A percentile compares a stretch with the other conserved stretches of the same genome.
phyloP scores from a whole-genome alignment of 2,113 vertebrate genomes.

The Sturnus vulgaris region DNA sequence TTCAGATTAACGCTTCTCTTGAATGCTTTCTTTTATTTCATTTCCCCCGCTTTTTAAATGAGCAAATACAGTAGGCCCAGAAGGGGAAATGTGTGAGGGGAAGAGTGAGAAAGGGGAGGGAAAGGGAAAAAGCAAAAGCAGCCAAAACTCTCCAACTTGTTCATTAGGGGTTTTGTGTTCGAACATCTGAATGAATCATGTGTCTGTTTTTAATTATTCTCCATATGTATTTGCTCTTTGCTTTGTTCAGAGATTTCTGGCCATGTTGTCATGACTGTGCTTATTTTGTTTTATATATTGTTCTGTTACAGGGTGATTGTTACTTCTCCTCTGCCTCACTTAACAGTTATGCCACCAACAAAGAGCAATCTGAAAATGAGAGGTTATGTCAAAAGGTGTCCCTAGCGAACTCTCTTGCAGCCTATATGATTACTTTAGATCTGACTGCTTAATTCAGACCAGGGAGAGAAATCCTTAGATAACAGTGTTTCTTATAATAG shows the following conservation, averaged over 20 bases:
- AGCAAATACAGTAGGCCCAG: constrained; percentile 23
- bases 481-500: neutral
- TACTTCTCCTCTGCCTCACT: constrained; percentile 9
- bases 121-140: constrained; percentile 24
- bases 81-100: constrained; percentile 1
- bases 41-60: constrained; percentile 45
- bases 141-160: constrained; percentile 16
- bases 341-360: constrained; percentile 32
- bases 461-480: neutral
- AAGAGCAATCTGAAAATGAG: constrained; percentile 51
- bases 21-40: constrained; percentile 37
- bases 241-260: constrained; percentile 63
- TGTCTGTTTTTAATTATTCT: constrained; percentile 62
- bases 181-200: constrained; percentile 57
- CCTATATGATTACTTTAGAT: neutral
- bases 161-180: constrained; percentile 13
- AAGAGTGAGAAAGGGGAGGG: neutral
- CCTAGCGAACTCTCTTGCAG: neutral
- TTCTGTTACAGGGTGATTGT: constrained; percentile 13
- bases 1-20: constrained; percentile 37
- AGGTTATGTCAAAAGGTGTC: constrained; percentile 31
- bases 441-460: neutral
- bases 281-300: constrained; percentile 57
- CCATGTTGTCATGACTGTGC: constrained; percentile 33
- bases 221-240: constrained; percentile 27